Conservation (phyloP, 2,888 invertebrate genomes). For the Odontothrips loti region DNA sequence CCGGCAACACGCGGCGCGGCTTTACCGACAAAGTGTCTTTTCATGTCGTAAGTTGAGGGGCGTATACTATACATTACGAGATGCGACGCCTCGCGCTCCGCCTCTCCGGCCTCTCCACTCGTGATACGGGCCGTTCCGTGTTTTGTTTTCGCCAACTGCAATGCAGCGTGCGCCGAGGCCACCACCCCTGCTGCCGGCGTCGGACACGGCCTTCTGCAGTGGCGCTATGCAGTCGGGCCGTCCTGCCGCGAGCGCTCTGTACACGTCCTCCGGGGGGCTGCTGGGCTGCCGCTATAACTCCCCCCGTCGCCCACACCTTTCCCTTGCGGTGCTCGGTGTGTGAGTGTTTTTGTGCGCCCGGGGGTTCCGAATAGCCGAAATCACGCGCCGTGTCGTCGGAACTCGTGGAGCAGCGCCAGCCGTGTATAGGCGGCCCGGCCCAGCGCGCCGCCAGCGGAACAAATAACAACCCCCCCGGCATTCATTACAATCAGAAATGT, state of each 20-base stretch:
- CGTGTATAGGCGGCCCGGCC: too few species aligned
- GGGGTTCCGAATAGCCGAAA: too few species aligned
- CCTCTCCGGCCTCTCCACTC: not conserved
- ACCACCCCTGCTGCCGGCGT: not conserved
- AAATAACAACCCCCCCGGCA: constrained; percentile 15
- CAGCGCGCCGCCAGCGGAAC: not conserved
- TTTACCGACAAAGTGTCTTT: constrained; percentile 1
- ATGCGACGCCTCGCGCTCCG: not conserved
- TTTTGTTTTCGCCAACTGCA: not conserved
- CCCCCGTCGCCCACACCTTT: too few species aligned
- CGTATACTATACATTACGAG: constrained; percentile 10
- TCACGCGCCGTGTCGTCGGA: too few species aligned
- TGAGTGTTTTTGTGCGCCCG: too few species aligned
- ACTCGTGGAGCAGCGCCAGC: too few species aligned
- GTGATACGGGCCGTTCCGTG: not conserved
- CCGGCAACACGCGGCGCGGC: not conserved
- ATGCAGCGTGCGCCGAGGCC: not conserved
- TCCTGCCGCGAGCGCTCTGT: not conserved
- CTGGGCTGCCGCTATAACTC: too few species aligned
- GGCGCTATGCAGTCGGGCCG: too few species aligned
- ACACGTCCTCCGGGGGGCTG: not conserved
- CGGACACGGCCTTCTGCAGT: not conserved
- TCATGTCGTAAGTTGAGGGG: constrained; percentile 14
- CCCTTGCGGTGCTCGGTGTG: too few species aligned
- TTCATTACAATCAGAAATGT: constrained; percentile 25